phyloP scores from a whole-genome alignment of 2,888 invertebrate species.

The Eumerus sabulonum region DNA sequence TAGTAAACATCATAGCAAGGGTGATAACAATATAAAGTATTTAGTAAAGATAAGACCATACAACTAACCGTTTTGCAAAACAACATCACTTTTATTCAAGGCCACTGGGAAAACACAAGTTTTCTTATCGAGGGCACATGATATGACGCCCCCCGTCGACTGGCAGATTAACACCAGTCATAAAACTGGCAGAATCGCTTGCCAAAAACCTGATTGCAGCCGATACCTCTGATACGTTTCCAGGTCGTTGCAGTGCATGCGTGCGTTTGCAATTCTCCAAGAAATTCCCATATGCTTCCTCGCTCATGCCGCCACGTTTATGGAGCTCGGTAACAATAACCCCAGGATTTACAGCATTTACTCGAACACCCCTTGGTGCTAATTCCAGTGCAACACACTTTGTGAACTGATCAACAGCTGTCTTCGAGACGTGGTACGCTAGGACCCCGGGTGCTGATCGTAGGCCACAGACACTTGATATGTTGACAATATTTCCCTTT shows the following conservation, averaged over 20 bases:
- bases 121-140: conserved; percentile 84
- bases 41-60: too few relatives aligned
- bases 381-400: conserved; percentile 92
- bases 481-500: conserved; percentile 93
- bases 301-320: conserved; percentile 87
- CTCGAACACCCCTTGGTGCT: conserved; percentile 88
- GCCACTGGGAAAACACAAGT: background rate
- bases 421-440: conserved; percentile 95
- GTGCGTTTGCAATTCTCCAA: conserved; percentile 89
- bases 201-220: conserved; percentile 93
- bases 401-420: conserved; percentile 96
- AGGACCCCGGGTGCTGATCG: conserved; percentile 93
- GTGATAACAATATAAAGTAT: too few relatives aligned
- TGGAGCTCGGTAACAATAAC: conserved; percentile 94
- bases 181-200: conserved; percentile 85
- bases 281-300: conserved; percentile 88
- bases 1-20: too few relatives aligned
- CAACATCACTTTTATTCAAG: too few relatives aligned
- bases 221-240: conserved; percentile 90
- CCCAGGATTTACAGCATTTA: conserved; percentile 95
- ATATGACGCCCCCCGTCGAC: conserved; percentile 83
- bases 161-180: conserved; percentile 85
- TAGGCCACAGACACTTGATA: conserved; percentile 94
- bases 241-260: conserved; percentile 94
- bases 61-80: too few relatives aligned